phyloP scores from a whole-genome alignment of 1,140 invertebrate species.

The Drosophila lowei region DNA sequence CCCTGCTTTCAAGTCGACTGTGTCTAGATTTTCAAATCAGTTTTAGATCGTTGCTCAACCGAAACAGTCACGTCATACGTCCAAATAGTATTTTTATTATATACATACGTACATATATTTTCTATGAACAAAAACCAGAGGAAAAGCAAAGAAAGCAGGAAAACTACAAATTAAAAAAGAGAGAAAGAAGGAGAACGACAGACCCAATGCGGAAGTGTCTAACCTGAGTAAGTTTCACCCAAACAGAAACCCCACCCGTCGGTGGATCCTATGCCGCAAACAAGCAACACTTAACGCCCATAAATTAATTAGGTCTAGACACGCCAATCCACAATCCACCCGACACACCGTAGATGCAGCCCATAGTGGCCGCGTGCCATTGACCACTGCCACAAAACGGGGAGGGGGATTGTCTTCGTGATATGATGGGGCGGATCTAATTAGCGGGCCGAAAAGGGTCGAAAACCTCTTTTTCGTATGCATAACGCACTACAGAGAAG shows the following conservation, averaged over 20 bases:
- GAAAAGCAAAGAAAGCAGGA: background rate
- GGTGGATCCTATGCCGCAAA: slow-evolving; percentile 22
- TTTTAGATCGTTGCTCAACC: no score
- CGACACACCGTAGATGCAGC: no score
- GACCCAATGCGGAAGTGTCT: slow-evolving; percentile 37
- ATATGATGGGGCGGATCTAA: slow-evolving; percentile 28
- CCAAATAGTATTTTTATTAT: no score
- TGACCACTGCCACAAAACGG: slow-evolving; percentile 42
- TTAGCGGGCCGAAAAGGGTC: slow-evolving; percentile 17
- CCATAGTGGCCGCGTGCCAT: background rate
- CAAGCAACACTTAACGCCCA: slow-evolving; percentile 75
- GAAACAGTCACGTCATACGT: no score
- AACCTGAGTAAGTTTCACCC: slow-evolving; percentile 39
- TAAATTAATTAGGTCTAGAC: slow-evolving; percentile 61
- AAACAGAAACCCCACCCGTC: background rate
- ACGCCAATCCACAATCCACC: slow-evolving; percentile 22
- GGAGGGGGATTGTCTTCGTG: slow-evolving; percentile 8
- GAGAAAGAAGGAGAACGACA: background rate
- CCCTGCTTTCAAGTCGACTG: no score
- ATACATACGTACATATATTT: no score
- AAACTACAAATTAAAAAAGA: background rate
- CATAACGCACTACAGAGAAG: slow-evolving; percentile 24
- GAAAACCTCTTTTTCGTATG: slow-evolving; percentile 22
- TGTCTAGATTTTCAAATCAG: no score
- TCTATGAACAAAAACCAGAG: background rate